A percentile compares a stretch with the other conserved stretches of the same genome.
Conservation (phyloP, 1,140 invertebrate species). For the Phymastichus coffea region DNA sequence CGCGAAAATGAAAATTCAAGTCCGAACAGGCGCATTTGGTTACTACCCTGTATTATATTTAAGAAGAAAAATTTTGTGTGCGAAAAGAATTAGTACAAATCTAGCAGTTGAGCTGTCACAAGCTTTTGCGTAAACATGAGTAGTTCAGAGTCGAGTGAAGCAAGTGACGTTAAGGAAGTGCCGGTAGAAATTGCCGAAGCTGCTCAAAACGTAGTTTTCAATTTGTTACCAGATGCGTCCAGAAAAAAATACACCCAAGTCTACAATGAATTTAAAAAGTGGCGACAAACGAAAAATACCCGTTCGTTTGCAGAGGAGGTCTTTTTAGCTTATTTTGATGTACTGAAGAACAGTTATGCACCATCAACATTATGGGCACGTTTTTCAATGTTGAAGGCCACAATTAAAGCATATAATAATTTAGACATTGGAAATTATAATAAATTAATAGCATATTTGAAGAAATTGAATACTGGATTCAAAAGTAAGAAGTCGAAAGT, state of each 20-base stretch:
- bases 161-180: too few species aligned
- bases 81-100: too few species aligned
- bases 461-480: slow-evolving; percentile 2
- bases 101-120: neutral
- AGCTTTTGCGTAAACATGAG: neutral
- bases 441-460: slow-evolving; percentile 10
- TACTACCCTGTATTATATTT: neutral
- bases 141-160: too few species aligned
- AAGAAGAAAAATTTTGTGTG: too few species aligned
- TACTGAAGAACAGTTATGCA: slow-evolving; percentile 31
- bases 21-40: too few species aligned
- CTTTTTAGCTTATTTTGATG: slow-evolving; percentile 36
- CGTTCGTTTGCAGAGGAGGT: slow-evolving; percentile 34
- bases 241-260: slow-evolving; percentile 7
- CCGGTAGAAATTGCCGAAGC: neutral
- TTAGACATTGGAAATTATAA: slow-evolving; percentile 25
- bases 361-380: slow-evolving; percentile 34
- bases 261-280: slow-evolving; percentile 20
- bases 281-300: slow-evolving; percentile 21
- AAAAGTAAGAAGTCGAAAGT: slow-evolving; percentile 21
- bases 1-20: too few species aligned
- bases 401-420: slow-evolving; percentile 27
- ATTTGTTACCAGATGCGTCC: slow-evolving; percentile 23
- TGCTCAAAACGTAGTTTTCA: too few species aligned
- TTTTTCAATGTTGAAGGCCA: slow-evolving; percentile 19